Base-by-base conservation (phyloP, 2,888 invertebrate species). In the Stenolophus ochropezus region DNA sequence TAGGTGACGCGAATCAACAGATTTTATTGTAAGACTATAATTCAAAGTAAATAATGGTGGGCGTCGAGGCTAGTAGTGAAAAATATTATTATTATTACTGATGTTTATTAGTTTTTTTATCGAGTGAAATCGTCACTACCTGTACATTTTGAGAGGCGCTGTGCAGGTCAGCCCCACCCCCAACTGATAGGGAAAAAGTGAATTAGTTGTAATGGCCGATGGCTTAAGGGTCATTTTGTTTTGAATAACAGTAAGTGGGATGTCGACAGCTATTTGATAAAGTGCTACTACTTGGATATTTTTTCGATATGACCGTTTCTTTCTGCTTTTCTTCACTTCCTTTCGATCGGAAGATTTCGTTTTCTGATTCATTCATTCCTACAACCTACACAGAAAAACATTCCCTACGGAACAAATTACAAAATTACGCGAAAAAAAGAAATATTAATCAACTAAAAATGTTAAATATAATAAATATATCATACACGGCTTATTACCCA, bases 171-270 rank as follows among this genome's bases (percentile, higher is more conserved):
- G 16, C 27, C 4, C 73, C 71, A 33, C 71, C 33, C 71, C 71
- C 71, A n/a, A 47, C 47, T 49, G 73, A 73, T 73, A 73, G 49
- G 47, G 18, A 73, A 71, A 73, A 73, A 49, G 49, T 23, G 73
- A 73, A 49, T 73, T 49, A 23, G 49, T 5, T 47, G 21, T 73
- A 73, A 73, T 73, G 23, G 73, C 11, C 4, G 4, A 4, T 21
- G 73, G n/a, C 49, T 73, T 73, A 16, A 33, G 25, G 71, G 18
- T 47, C 47, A 71, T 71, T 71, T 47, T 71, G 42, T 21, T 71
- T 20, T 20, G 47, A 71, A 71, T 71, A 71, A 71, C 42, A 42
- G 42, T 42, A 42, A 47, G 18, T 71, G 18, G 21, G 1, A 2
- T 20, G 71, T 71, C 71, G 42, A 20, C 33, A 27, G 42, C 71